A percentile compares a stretch with the other conserved stretches of the same genome.
These are phyloP conservation scores for Gastrophryne carolinensis DNA, from an alignment of 2,797 vertebrate genomes.

Conservation along the genomic window DNA sequence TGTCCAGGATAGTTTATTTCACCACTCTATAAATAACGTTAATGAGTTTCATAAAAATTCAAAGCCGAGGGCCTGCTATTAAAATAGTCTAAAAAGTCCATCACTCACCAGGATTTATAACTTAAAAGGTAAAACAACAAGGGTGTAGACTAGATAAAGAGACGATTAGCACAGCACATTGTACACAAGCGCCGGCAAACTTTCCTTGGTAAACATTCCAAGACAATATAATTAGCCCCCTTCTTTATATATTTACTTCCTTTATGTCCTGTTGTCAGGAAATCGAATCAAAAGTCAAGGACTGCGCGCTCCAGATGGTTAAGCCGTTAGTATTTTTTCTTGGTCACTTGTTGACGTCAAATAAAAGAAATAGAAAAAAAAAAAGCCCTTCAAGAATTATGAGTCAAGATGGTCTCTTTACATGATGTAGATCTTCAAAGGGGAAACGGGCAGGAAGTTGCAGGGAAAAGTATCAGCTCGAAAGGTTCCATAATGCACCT, in stretches of 20 bases:
- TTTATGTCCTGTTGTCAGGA: constrained; percentile 74
- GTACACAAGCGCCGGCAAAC: constrained; percentile 65
- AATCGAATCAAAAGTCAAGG: constrained; percentile 78
- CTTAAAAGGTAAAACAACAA: constrained; percentile 45
- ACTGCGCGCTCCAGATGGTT: constrained; percentile 78
- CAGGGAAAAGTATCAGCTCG: constrained; percentile 68
- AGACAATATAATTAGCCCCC: constrained; percentile 75
- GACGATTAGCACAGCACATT: constrained; percentile 47
- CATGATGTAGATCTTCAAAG: constrained; percentile 64
- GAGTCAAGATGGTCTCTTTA: constrained; percentile 71
- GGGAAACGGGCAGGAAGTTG: constrained; percentile 64
- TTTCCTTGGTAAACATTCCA: constrained; percentile 68
- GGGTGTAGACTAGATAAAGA: constrained; percentile 32
- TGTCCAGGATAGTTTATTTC: background rate
- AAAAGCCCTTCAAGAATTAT: constrained; percentile 66
- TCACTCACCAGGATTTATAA: constrained; percentile 30
- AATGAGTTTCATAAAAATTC: constrained; percentile 11
- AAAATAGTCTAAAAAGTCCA: constrained; percentile 15
- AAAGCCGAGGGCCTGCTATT: background rate
- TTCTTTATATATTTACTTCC: constrained; percentile 77
- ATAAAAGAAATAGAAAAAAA: constrained; percentile 63
- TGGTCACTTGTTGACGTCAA: constrained; percentile 69
- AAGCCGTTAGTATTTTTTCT: constrained; percentile 68
- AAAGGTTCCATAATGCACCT: constrained; percentile 79
- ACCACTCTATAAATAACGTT: constrained; percentile 10